These are phyloP conservation scores for Darevskia nairensis DNA, from an alignment of 2,797 vertebrate species.

Conservation along the genomic window DNA sequence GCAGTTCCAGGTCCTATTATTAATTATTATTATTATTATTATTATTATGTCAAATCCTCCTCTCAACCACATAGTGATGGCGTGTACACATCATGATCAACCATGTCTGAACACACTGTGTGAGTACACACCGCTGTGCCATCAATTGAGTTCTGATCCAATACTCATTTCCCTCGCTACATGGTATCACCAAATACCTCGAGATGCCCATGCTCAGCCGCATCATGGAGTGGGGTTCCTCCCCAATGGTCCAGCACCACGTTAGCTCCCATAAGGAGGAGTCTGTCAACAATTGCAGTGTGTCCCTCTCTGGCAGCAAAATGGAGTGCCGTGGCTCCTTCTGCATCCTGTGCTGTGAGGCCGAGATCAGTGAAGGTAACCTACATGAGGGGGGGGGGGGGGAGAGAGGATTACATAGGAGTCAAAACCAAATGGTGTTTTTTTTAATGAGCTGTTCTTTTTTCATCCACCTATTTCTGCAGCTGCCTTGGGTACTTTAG, in stretches of 20 bases:
- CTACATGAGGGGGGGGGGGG: constrained; percentile 60
- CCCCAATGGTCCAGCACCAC: constrained; percentile 85
- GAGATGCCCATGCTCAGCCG: constrained; percentile 86
- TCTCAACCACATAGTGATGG: too few species aligned
- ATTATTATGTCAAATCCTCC: too few species aligned
- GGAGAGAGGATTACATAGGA: neutral
- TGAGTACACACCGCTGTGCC: neutral
- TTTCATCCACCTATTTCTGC: neutral
- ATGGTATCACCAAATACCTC: constrained; percentile 73
- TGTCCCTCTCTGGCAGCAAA: constrained; percentile 89
- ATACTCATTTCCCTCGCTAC: neutral
- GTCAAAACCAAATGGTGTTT: neutral
- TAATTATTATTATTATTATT: too few species aligned
- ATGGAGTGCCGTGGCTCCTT: constrained; percentile 87
- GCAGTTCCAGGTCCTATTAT: too few species aligned
- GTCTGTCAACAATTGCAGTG: constrained; percentile 81
- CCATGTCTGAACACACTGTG: neutral
- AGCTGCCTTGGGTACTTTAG: neutral
- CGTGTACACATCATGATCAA: neutral
- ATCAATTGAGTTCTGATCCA: neutral
- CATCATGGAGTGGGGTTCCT: constrained; percentile 88
- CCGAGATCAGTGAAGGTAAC: constrained; percentile 79
- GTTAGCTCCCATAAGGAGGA: constrained; percentile 82
- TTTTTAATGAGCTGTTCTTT: neutral
- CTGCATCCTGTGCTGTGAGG: constrained; percentile 79